A percentile compares a stretch with the other conserved stretches of the same genome.
phyloP scores from a whole-genome alignment of 2,888 invertebrate species.

The Pammene fasciana region DNA sequence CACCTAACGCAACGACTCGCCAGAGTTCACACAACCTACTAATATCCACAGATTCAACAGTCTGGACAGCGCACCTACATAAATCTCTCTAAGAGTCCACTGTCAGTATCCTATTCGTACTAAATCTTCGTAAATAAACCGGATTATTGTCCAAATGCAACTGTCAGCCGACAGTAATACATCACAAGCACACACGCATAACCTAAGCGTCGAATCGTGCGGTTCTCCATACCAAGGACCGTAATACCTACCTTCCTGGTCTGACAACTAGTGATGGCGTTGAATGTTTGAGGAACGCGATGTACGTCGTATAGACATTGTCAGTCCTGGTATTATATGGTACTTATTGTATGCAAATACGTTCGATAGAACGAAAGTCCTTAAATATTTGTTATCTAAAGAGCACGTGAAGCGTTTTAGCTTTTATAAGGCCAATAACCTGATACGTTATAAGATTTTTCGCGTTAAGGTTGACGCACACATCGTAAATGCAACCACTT shows the following conservation, averaged over 20 bases:
- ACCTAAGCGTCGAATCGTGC: conserved; percentile 21
- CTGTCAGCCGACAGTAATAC: conserved; percentile 38
- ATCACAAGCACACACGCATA: conserved; percentile 18
- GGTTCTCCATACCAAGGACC: not conserved
- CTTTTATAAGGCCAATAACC: conserved; percentile 40
- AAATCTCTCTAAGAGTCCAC: conserved; percentile 61
- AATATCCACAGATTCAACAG: too few relatives aligned
- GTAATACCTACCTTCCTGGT: too few relatives aligned
- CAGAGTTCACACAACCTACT: too few relatives aligned
- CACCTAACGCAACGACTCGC: too few relatives aligned
- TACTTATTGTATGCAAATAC: not conserved
- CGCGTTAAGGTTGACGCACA: conserved; percentile 12
- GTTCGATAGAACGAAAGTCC: conserved; percentile 4
- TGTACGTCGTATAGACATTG: too few relatives aligned
- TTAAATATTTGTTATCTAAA: conserved; percentile 36
- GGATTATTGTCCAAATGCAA: conserved; percentile 50
- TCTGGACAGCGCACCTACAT: conserved; percentile 55
- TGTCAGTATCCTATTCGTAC: conserved; percentile 58
- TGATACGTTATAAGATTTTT: conserved; percentile 35
- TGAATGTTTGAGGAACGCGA: too few relatives aligned
- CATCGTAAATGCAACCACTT: not conserved
- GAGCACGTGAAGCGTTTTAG: conserved; percentile 36
- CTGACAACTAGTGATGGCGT: too few relatives aligned
- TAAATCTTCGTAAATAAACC: conserved; percentile 59
- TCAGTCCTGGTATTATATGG: too few relatives aligned